Percentiles rank a stretch among this genome's conserved stretches.
Conservation (phyloP, 2,888 invertebrate species). For the Parnassius orleans region DNA sequence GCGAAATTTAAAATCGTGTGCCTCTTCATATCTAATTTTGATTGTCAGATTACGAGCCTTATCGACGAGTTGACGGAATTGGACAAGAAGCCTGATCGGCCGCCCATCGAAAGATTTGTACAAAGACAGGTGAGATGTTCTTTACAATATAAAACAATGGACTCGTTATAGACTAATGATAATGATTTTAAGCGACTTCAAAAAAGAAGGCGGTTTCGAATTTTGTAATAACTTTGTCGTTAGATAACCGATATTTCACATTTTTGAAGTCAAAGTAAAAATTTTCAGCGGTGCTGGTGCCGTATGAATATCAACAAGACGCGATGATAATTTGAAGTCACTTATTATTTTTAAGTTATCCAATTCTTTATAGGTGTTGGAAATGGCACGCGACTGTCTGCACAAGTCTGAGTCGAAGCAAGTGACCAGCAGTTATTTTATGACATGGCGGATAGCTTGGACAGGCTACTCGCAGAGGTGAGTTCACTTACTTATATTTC, state of each 20-base stretch:
- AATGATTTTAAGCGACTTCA: too few relatives aligned
- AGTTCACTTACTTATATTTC: constrained; percentile 32
- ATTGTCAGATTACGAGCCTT: constrained; percentile 61
- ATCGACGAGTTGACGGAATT: constrained; percentile 72
- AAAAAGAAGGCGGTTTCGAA: too few relatives aligned
- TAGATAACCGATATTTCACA: too few relatives aligned
- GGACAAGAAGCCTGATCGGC: constrained; percentile 82
- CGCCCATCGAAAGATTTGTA: constrained; percentile 97
- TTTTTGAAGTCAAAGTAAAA: too few relatives aligned
- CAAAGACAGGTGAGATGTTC: constrained; percentile 85
- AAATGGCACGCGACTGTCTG: constrained; percentile 97
- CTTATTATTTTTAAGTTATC: too few relatives aligned
- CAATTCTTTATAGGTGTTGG: constrained; percentile 84
- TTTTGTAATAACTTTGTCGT: too few relatives aligned
- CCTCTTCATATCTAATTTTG: background rate
- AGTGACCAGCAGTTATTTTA: constrained; percentile 98
- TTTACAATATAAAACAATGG: too few relatives aligned
- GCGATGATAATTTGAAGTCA: too few relatives aligned
- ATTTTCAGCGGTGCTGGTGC: too few relatives aligned
- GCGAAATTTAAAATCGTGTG: too few relatives aligned
- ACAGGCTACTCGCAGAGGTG: constrained; percentile 94
- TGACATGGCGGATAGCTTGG: constrained; percentile 98
- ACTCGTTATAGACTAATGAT: too few relatives aligned
- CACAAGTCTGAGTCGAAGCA: constrained; percentile 97
- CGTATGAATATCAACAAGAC: too few relatives aligned